A percentile compares a stretch with the other conserved stretches of the same genome.
These are phyloP conservation scores for Macroteleia sp. DNA, from an alignment of 2,888 invertebrate species.

Conservation along the genomic window DNA sequence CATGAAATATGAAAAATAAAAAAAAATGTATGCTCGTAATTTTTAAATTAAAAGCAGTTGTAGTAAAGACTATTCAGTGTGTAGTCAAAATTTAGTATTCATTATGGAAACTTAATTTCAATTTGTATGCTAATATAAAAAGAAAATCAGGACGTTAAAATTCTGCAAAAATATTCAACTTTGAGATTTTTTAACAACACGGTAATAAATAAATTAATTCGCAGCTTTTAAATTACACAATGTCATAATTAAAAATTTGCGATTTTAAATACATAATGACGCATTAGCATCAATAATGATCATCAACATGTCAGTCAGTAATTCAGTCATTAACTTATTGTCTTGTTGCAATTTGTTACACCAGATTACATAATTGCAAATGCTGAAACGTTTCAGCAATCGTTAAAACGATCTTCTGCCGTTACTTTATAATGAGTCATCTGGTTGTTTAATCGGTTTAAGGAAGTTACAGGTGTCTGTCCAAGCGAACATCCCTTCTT, in stretches of 20 bases:
- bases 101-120: too few species aligned
- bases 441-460: constrained; percentile 29
- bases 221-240: not conserved
- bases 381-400: constrained; percentile 26
- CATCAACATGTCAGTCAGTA: constrained; percentile 6
- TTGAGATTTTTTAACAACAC: too few species aligned
- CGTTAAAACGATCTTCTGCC: constrained; percentile 16
- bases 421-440: constrained; percentile 34
- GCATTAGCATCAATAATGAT: constrained; percentile 19
- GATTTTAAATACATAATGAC: constrained; percentile 1
- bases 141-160: not conserved
- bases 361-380: constrained; percentile 28
- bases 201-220: constrained; percentile 6
- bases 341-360: constrained; percentile 17
- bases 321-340: constrained; percentile 11
- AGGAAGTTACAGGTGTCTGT: constrained; percentile 60
- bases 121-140: too few species aligned
- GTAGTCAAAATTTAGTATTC: too few species aligned
- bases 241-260: not conserved
- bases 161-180: not conserved
- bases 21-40: too few species aligned
- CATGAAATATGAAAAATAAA: too few species aligned
- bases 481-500: constrained; percentile 63
- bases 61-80: too few species aligned
- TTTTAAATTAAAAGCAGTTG: too few species aligned